A percentile compares a stretch with the other conserved stretches of the same genome.
phyloP scores from a whole-genome alignment of 2,888 invertebrate species.

The Hydrotaea cyrtoneurina region DNA sequence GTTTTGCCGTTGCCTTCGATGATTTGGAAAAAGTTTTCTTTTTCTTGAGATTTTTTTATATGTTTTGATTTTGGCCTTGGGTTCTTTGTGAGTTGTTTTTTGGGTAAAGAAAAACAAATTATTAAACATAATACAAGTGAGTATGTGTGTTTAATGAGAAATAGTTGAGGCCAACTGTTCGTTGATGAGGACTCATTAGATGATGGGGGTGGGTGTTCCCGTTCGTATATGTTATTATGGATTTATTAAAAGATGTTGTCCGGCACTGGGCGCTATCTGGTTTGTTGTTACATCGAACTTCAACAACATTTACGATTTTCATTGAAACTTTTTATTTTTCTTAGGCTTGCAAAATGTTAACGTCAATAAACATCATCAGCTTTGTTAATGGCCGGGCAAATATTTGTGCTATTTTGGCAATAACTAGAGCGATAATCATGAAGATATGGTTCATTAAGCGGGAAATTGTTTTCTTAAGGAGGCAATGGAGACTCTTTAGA shows the following conservation, averaged over 20 bases:
- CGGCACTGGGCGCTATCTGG: neutral
- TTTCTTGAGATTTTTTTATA: no score
- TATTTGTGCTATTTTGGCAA: neutral
- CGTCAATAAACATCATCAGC: slow-evolving; percentile 30
- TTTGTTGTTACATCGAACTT: neutral
- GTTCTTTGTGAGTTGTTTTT: neutral
- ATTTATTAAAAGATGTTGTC: slow-evolving; percentile 16
- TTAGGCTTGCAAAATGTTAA: slow-evolving; percentile 15
- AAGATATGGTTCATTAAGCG: neutral
- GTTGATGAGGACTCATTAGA: slow-evolving; percentile 23
- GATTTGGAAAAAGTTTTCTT: slow-evolving; percentile 11
- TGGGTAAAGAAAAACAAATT: neutral
- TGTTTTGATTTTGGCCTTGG: neutral
- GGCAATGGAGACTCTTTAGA: neutral
- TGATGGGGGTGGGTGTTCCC: neutral
- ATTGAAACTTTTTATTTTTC: neutral
- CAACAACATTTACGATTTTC: neutral
- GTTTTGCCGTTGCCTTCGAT: neutral
- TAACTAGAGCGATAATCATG: neutral
- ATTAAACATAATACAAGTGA: neutral
- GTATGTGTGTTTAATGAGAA: neutral
- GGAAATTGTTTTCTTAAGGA: neutral
- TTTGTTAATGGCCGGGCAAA: slow-evolving; percentile 7
- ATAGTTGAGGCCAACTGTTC: slow-evolving; percentile 1
- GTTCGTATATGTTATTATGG: neutral